Base-by-base conservation (phyloP, 2,888 invertebrate genomes). In the Ochropacha duplaris region DNA sequence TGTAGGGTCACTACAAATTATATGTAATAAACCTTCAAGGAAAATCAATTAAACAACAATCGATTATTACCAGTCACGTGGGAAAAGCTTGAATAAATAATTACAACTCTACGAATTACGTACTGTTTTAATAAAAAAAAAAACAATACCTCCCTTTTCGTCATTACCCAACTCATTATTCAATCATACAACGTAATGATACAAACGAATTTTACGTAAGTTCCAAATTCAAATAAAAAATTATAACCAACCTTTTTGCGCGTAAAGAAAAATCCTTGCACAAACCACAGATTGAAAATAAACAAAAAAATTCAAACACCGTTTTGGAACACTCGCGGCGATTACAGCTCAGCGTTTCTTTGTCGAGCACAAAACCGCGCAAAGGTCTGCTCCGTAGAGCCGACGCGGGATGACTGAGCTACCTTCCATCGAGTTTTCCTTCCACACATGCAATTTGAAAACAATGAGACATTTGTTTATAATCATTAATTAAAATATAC, bases 241-340 rank as follows among this genome's bases (percentile, higher is more conserved):
- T 67, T 59, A 61, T 19, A 66, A 84, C 86, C 63, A 76, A 88
- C 88, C 88, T 89, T 67, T 74, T 71, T 72, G 54, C 56, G 61
- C 62, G 62, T 51, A 65, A 14, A 66, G 60, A 68, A 69, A 83
- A 88, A 89, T 89, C 88, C 90, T 83, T 76, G 80, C 84, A 86
- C 83, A 82, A 65, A 68, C 71, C 88, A 88, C 86, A 83, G 71
- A 71, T 59, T 56, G 68, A 72, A 74, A 75, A 74, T 66, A 77
- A 79, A 83, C 79, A 74, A 77, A 79, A 76, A 74, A 85, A 71
- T 73, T 60, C 63, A 66, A 71, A 76, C 84, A 81, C 82, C 70
- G 73, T 79, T 79, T 74, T 76, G 75, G 76, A 76, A 78, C 88
- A 90, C 88, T 79, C 90, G 86, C 90, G 89, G 62, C 81, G 81